These are phyloP conservation scores for Rhyzopertha dominica DNA, from an alignment of 1,140 invertebrate genomes.

Conservation along the genomic window DNA sequence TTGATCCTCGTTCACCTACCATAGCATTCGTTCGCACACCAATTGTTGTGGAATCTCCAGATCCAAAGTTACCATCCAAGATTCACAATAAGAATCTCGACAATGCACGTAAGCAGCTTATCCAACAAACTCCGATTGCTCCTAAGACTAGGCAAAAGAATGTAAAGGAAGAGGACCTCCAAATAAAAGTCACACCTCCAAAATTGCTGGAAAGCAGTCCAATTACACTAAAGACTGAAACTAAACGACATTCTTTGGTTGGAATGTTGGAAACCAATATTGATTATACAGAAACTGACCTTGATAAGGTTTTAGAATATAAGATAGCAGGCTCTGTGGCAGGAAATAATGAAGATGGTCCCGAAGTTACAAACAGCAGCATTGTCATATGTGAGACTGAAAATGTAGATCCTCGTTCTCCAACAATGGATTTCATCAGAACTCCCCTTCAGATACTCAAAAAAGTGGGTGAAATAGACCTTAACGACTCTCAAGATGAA, in stretches of 20 bases:
- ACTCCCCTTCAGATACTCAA: constrained; percentile 19
- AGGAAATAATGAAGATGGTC: neutral
- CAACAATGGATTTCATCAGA: constrained; percentile 18
- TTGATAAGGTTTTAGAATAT: constrained; percentile 23
- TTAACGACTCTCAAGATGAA: neutral
- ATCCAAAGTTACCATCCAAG: constrained; percentile 31
- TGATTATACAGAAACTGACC: constrained; percentile 41
- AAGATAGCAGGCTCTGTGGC: neutral
- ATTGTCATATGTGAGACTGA: constrained; percentile 1
- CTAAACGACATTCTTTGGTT: constrained; percentile 36
- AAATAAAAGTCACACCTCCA: constrained; percentile 17
- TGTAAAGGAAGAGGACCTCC: neutral
- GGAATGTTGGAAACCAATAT: constrained; percentile 42
- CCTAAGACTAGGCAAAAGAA: neutral
- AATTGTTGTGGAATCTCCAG: constrained; percentile 38
- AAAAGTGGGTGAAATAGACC: constrained; percentile 11
- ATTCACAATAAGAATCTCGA: constrained; percentile 38
- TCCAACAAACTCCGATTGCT: neutral
- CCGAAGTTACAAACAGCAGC: neutral
- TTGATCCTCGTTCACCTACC: constrained; percentile 48
- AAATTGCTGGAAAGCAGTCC: constrained; percentile 28
- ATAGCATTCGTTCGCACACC: constrained; percentile 47
- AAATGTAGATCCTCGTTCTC: constrained; percentile 21
- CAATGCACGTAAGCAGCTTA: constrained; percentile 19
- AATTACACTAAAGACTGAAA: constrained; percentile 18